phyloP scores from a whole-genome alignment of 2,797 vertebrate species.

The Fistularia commersonii region DNA sequence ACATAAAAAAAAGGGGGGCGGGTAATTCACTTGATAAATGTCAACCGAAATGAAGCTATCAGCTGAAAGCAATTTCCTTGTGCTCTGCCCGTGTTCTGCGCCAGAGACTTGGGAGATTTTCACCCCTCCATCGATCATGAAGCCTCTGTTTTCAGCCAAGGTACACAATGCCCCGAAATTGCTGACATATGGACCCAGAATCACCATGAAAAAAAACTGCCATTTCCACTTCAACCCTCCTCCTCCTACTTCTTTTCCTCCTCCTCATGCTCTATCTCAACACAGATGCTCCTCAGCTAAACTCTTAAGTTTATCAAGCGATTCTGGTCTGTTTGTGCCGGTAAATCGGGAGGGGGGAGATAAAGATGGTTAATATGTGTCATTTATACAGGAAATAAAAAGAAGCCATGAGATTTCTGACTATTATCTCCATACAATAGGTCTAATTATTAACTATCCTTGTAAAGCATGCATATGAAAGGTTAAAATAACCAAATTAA shows the following conservation, averaged over 20 bases:
- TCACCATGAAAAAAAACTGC: slow-evolving; percentile 84
- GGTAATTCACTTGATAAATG: slow-evolving; percentile 89
- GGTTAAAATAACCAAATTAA: too few relatives aligned
- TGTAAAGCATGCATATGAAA: too few relatives aligned
- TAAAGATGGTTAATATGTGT: too few relatives aligned
- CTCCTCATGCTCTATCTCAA: slow-evolving; percentile 38
- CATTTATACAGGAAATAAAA: too few relatives aligned
- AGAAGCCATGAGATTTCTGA: too few relatives aligned
- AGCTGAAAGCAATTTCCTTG: slow-evolving; percentile 97
- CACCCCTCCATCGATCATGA: slow-evolving; percentile 97
- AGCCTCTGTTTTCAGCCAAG: slow-evolving; percentile 89
- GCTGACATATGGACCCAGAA: slow-evolving; percentile 95
- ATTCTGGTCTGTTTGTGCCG: slow-evolving; percentile 76
- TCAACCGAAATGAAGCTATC: slow-evolving; percentile 87
- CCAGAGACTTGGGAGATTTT: slow-evolving; percentile 87
- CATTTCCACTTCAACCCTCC: slow-evolving; percentile 62
- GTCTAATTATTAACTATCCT: too few relatives aligned
- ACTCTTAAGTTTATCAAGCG: slow-evolving; percentile 90
- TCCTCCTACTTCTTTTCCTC: slow-evolving; percentile 31
- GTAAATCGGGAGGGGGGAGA: slow-evolving; percentile 75
- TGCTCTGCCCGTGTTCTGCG: slow-evolving; percentile 76
- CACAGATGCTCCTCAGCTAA: slow-evolving; percentile 75
- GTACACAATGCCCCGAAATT: slow-evolving; percentile 98
- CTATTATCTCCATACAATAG: too few relatives aligned
- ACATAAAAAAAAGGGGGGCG: slow-evolving; percentile 61